These are phyloP conservation scores for Paradisaea rubra DNA, from an alignment of 2,113 vertebrate species.

Conservation along the genomic window DNA sequence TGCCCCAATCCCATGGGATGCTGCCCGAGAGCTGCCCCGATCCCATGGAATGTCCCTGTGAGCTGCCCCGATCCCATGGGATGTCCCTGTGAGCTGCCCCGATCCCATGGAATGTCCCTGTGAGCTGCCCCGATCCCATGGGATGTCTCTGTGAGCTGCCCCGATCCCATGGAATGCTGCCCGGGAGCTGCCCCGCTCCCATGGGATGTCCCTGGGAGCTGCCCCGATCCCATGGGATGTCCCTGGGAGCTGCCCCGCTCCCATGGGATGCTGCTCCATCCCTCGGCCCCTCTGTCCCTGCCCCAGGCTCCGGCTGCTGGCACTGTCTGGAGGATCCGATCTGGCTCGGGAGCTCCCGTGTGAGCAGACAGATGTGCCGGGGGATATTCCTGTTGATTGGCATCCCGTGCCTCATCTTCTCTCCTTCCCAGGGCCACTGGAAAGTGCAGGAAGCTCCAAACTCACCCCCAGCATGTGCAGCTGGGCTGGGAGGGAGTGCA, in stretches of 20 bases:
- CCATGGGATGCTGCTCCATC: neutral
- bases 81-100: too few relatives aligned
- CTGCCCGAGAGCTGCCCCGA: too few relatives aligned
- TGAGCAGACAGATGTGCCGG: neutral
- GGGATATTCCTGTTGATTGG: neutral
- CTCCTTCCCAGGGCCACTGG: neutral
- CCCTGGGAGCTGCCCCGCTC: neutral
- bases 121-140: too few relatives aligned
- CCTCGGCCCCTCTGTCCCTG: neutral
- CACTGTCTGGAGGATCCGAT: neutral
- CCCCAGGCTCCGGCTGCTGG: neutral
- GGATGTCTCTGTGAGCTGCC: neutral
- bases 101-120: too few relatives aligned
- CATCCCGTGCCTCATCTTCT: neutral
- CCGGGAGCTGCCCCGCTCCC: too few relatives aligned
- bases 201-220: too few relatives aligned
- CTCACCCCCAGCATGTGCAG: neutral
- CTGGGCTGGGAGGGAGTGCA: neutral
- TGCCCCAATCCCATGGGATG: too few relatives aligned
- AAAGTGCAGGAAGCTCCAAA: neutral
- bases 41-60: too few relatives aligned
- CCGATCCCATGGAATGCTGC: neutral
- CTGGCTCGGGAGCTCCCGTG: neutral
- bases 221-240: too few relatives aligned
- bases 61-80: too few relatives aligned